Conservation (phyloP, 2,888 invertebrate species). For the Phyto melanocephala region DNA sequence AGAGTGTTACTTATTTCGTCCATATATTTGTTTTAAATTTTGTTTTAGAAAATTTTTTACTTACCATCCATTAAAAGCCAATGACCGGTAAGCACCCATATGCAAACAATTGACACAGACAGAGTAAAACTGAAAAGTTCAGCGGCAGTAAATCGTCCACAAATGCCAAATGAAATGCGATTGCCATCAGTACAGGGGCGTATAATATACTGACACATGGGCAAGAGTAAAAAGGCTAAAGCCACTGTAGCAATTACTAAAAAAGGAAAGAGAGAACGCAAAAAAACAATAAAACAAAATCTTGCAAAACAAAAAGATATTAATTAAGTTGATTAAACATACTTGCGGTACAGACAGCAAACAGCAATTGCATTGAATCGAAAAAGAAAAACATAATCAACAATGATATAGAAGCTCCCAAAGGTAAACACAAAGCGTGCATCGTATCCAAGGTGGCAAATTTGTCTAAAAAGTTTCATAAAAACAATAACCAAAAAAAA, state of each 20-base stretch:
- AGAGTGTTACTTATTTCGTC: too few species aligned
- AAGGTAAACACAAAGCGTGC: slow-evolving; percentile 97
- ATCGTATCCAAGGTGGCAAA: slow-evolving; percentile 97
- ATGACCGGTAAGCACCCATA: slow-evolving; percentile 98
- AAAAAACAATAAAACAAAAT: slow-evolving; percentile 29
- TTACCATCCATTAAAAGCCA: slow-evolving; percentile 98
- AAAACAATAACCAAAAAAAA: too few species aligned
- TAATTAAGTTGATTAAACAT: slow-evolving; percentile 78
- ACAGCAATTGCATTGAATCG: slow-evolving; percentile 98
- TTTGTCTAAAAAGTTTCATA: slow-evolving; percentile 79
- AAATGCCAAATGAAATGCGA: slow-evolving; percentile 92
- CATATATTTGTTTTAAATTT: too few species aligned
- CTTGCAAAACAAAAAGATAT: slow-evolving; percentile 6
- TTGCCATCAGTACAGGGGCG: slow-evolving; percentile 90
- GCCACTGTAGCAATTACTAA: slow-evolving; percentile 97
- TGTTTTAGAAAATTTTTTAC: slow-evolving; percentile 63
- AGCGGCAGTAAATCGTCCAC: slow-evolving; percentile 96
- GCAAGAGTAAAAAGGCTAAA: slow-evolving; percentile 95
- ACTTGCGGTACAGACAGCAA: slow-evolving; percentile 98
- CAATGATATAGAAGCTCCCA: slow-evolving; percentile 96
- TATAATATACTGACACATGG: slow-evolving; percentile 97
- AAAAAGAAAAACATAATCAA: slow-evolving; percentile 99
- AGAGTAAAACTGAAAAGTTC: slow-evolving; percentile 95
- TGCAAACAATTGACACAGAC: slow-evolving; percentile 95
- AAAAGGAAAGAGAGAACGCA: slow-evolving; percentile 58